Conservation (phyloP, 2,888 invertebrate genomes). For the Erynnis tages region DNA sequence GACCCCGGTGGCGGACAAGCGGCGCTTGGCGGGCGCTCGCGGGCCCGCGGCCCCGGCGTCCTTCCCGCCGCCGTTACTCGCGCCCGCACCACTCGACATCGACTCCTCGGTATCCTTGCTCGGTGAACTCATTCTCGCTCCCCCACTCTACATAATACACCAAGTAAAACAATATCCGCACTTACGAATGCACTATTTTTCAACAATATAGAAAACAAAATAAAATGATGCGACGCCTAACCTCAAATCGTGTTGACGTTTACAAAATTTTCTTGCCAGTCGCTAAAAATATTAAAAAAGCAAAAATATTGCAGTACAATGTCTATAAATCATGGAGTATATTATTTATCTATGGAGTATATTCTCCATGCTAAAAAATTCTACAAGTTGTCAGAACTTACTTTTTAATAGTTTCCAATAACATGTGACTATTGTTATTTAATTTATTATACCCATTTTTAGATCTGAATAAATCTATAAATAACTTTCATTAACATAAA, state of each 20-base stretch:
- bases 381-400: too few species aligned
- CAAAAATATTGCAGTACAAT: too few species aligned
- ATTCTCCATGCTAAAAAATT: too few species aligned
- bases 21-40: slow-evolving; percentile 68
- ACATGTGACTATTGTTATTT: too few species aligned
- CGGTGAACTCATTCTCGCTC: slow-evolving; percentile 67
- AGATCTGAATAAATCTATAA: too few species aligned
- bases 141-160: slow-evolving; percentile 70
- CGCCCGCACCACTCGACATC: slow-evolving; percentile 50
- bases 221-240: slow-evolving; percentile 70
- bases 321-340: too few species aligned
- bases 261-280: slow-evolving; percentile 36
- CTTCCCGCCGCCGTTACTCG: slow-evolving; percentile 42
- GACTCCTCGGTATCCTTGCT: slow-evolving; percentile 64
- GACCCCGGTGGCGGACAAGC: slow-evolving; percentile 56
- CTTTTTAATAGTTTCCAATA: too few species aligned
- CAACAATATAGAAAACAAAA: slow-evolving; percentile 38
- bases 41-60: slow-evolving; percentile 42
- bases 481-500: too few species aligned
- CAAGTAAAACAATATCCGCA: slow-evolving; percentile 54
- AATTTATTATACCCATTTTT: too few species aligned
- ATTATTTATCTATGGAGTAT: too few species aligned
- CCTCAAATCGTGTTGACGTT: slow-evolving; percentile 69
- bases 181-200: neutral
- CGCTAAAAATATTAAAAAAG: too few species aligned